These are phyloP conservation scores for Phoeniculus purpureus DNA, from an alignment of 2,797 vertebrate species.

Conservation along the genomic window DNA sequence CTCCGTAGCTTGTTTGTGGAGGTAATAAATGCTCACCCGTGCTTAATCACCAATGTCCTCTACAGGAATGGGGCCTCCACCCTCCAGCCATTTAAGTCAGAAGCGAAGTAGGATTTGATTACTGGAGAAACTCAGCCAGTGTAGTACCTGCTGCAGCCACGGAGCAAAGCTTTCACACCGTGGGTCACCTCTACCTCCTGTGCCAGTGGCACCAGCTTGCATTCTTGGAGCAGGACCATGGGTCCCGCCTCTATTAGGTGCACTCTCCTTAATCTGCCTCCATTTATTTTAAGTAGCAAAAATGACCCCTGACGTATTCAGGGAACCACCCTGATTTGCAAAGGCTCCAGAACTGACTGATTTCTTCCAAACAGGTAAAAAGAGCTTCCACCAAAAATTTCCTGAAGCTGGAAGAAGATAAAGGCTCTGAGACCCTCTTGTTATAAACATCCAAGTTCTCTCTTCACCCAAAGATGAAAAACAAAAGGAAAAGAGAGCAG, in stretches of 20 bases:
- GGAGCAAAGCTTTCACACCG: background rate
- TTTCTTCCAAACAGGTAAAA: background rate
- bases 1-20: background rate
- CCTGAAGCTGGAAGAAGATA: background rate
- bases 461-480: background rate
- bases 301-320: background rate
- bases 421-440: background rate
- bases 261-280: background rate
- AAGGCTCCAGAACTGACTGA: background rate
- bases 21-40: background rate
- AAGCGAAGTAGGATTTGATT: background rate
- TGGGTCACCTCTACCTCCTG: background rate
- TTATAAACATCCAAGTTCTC: background rate
- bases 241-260: background rate
- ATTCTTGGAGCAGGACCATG: background rate
- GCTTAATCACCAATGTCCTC: background rate
- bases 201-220: fast-evolving
- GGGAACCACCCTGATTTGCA: background rate
- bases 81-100: background rate
- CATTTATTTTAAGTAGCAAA: background rate
- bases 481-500: fast-evolving
- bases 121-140: background rate
- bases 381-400: background rate
- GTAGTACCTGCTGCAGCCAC: background rate
- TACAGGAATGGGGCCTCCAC: background rate